Evolutionary conservation across 2,888 invertebrate genomes (phyloP).

Genomic region (Drosophila trichaetosa): DNA sequence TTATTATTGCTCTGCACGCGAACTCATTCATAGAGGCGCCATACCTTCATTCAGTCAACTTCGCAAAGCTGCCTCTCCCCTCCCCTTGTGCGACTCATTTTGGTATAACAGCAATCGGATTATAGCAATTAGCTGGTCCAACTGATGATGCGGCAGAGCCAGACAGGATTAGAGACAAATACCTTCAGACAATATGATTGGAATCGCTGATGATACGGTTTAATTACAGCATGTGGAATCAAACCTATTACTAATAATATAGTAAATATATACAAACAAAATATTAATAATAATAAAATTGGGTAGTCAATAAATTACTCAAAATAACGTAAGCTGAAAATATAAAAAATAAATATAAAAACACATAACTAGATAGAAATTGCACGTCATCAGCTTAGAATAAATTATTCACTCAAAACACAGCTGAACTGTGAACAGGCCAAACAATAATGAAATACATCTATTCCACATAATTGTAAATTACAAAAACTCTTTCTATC

Average conservation of each 20-base stretch:
- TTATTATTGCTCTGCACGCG: constrained; percentile 44
- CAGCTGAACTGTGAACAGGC: neutral
- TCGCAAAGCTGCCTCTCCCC: neutral
- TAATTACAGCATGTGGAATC: neutral
- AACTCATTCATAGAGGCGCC: constrained; percentile 50
- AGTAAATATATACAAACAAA: neutral
- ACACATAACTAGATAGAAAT: neutral
- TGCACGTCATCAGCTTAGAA: neutral
- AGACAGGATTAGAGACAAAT: neutral
- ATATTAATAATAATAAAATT: neutral
- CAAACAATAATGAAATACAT: constrained; percentile 5
- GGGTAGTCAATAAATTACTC: neutral
- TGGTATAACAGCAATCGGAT: constrained; percentile 33
- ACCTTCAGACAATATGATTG: constrained; percentile 4
- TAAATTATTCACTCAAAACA: neutral
- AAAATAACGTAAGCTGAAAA: neutral
- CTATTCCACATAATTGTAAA: neutral
- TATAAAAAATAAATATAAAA: neutral
- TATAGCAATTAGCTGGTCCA: constrained; percentile 60
- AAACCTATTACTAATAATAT: neutral
- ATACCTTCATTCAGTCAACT: constrained; percentile 1
- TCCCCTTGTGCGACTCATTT: neutral
- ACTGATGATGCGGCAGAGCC: constrained; percentile 17
- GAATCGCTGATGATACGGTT: neutral
- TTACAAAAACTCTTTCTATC: constrained; percentile 3